Evolutionary conservation across 2,888 invertebrate genomes (phyloP).

Genomic region (Cryptus armator): DNA sequence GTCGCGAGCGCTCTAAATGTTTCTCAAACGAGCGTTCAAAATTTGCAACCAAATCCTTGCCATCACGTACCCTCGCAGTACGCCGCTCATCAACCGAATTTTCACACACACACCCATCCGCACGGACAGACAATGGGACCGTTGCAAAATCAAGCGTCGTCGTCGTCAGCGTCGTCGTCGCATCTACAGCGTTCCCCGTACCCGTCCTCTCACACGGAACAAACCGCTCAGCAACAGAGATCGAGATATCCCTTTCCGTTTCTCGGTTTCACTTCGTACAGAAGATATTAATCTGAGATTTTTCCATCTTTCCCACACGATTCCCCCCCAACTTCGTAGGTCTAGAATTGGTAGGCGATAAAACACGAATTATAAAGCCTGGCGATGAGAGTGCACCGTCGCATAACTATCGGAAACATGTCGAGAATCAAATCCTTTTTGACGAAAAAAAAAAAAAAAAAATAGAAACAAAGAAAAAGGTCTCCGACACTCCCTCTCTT

Average conservation of each 20-base stretch:
- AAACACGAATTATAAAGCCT: slow-evolving; percentile 69
- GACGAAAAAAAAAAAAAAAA: slow-evolving; percentile 21
- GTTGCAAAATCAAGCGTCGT: slow-evolving; percentile 78
- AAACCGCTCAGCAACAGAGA: slow-evolving; percentile 75
- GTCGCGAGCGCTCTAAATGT: slow-evolving; percentile 78
- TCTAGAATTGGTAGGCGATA: slow-evolving; percentile 66
- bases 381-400: slow-evolving; percentile 71
- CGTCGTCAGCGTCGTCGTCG: slow-evolving; percentile 50
- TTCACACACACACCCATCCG: slow-evolving; percentile 77
- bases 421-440: slow-evolving; percentile 10
- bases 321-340: neutral
- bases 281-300: slow-evolving; percentile 78
- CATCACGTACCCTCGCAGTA: slow-evolving; percentile 74
- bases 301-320: neutral
- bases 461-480: neutral
- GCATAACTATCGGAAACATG: slow-evolving; percentile 40
- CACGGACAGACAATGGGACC: slow-evolving; percentile 78
- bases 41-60: slow-evolving; percentile 80
- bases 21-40: slow-evolving; percentile 76
- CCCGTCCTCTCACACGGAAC: slow-evolving; percentile 69
- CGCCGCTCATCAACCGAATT: slow-evolving; percentile 74
- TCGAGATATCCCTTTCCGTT: slow-evolving; percentile 82
- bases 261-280: slow-evolving; percentile 81
- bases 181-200: slow-evolving; percentile 66
- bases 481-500: slow-evolving; percentile 65